Conservation (phyloP, 2,888 invertebrate species). For the Drosophila fungiperda region DNA sequence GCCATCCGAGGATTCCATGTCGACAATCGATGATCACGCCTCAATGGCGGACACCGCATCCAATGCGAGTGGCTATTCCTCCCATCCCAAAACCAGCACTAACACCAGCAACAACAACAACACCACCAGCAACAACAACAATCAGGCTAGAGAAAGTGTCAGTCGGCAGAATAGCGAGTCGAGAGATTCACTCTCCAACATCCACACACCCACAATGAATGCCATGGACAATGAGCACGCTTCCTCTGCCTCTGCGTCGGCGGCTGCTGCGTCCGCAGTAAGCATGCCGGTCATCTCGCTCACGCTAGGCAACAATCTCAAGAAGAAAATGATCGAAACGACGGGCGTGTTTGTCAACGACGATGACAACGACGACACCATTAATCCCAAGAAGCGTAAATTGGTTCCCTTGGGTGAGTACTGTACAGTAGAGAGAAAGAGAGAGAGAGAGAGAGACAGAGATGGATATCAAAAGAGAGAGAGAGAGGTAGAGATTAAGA, state of each 20-base stretch:
- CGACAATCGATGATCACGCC: conserved; percentile 86
- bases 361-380: conserved; percentile 89
- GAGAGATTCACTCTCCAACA: conserved; percentile 73
- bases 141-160: conserved; percentile 36
- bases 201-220: conserved; percentile 62
- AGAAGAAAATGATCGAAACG: conserved; percentile 90
- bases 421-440: not conserved
- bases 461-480: not conserved
- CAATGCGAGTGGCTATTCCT: conserved; percentile 82
- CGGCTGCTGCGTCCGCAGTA: conserved; percentile 54
- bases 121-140: conserved; percentile 45
- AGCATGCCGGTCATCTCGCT: conserved; percentile 85
- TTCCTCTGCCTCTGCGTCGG: conserved; percentile 1
- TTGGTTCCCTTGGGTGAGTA: conserved; percentile 90
- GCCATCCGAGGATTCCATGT: conserved; percentile 77
- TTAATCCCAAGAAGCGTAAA: conserved; percentile 89
- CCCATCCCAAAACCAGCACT: conserved; percentile 41
- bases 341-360: conserved; percentile 94
- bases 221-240: conserved; percentile 51
- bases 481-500: not conserved
- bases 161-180: conserved; percentile 83
- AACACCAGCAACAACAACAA: conserved; percentile 52
- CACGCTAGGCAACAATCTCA: conserved; percentile 84
- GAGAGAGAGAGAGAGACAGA: not conserved
- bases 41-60: conserved; percentile 92